These are phyloP conservation scores for Rhinichthys osculus DNA, from an alignment of 2,797 vertebrate species.

Conservation along the genomic window DNA sequence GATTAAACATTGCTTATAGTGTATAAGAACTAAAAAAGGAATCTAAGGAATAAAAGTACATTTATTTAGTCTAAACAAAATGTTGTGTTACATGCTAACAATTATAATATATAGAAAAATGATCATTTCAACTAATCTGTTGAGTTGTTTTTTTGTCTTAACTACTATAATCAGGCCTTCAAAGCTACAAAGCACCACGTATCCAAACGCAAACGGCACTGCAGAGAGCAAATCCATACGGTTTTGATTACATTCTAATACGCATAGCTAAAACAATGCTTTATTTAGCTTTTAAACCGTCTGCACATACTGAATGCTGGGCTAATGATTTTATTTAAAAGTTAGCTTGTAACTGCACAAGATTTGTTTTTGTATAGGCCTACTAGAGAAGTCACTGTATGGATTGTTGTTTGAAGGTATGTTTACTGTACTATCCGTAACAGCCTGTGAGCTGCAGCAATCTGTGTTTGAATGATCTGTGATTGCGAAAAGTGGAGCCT, in stretches of 20 bases:
- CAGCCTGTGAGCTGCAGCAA: background rate
- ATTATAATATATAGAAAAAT: background rate
- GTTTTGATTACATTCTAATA: slow-evolving; percentile 5
- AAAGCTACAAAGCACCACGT: background rate
- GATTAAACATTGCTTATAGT: background rate
- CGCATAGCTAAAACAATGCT: background rate
- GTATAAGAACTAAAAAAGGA: background rate
- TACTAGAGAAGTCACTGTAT: background rate
- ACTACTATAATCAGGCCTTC: background rate
- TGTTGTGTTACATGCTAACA: slow-evolving; percentile 10
- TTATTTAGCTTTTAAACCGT: background rate
- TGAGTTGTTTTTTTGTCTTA: background rate
- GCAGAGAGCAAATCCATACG: background rate
- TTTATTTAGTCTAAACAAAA: slow-evolving; percentile 1
- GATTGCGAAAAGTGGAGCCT: slow-evolving; percentile 15
- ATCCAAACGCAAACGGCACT: background rate
- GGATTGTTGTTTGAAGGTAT: background rate
- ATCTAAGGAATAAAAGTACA: background rate
- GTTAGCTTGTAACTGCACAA: background rate
- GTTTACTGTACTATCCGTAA: background rate
- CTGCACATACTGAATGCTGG: background rate
- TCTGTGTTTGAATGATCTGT: background rate
- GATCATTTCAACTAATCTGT: background rate
- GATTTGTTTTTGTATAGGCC: background rate
- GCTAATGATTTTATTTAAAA: background rate